Evolutionary conservation across 2,797 vertebrate species (phyloP).

Genomic region (Pampus argenteus): DNA sequence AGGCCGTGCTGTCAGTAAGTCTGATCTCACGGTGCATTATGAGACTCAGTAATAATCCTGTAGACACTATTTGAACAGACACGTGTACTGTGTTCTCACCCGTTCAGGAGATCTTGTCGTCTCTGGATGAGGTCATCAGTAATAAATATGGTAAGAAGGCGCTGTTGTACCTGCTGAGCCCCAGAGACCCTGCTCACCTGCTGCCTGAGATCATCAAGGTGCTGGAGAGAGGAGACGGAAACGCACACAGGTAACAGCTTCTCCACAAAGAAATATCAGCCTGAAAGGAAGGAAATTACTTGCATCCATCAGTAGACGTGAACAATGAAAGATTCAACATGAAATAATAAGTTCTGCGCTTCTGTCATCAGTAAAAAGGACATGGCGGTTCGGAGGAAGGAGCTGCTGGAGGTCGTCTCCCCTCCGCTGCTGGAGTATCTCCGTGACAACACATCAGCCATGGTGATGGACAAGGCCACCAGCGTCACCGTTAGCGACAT

Average conservation of each 20-base stretch:
- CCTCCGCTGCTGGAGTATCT: constrained; percentile 88
- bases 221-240: constrained; percentile 90
- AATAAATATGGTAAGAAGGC: constrained; percentile 96
- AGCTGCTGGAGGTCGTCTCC: constrained; percentile 92
- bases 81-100: neutral
- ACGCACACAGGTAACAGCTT: constrained; percentile 88
- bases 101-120: constrained; percentile 89
- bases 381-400: constrained; percentile 80
- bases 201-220: constrained; percentile 93
- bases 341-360: neutral
- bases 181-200: constrained; percentile 91
- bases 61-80: neutral
- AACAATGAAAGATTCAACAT: too few species aligned
- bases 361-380: constrained; percentile 91
- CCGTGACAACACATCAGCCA: constrained; percentile 82
- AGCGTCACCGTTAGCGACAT: constrained; percentile 90
- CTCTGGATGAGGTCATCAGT: constrained; percentile 86
- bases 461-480: constrained; percentile 89
- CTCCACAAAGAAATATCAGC: too few species aligned
- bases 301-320: too few species aligned
- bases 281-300: too few species aligned
- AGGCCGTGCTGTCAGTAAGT: constrained; percentile 94
- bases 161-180: constrained; percentile 91
- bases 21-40: neutral
- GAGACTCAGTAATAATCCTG: neutral